Evolutionary conservation across 2,797 vertebrate genomes (phyloP).

Genomic region (Catamblyrhynchus diadema): DNA sequence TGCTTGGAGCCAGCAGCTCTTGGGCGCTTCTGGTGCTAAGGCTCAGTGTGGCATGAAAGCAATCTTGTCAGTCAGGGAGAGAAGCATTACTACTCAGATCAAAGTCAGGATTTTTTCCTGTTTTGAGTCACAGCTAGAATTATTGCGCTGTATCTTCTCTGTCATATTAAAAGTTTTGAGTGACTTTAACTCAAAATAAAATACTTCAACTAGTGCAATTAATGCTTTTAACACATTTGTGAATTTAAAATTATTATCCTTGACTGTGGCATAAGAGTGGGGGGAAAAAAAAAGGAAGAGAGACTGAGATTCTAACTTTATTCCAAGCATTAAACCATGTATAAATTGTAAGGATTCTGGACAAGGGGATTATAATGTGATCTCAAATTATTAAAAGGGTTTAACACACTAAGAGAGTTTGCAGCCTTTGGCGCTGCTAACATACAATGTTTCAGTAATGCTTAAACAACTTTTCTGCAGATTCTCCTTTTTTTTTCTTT

Average conservation of each 20-base stretch:
- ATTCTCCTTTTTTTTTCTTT: conserved; percentile 45
- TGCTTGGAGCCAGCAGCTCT: not conserved
- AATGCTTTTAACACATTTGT: conserved; percentile 19
- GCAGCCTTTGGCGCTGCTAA: not conserved
- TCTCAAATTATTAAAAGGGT: conserved; percentile 58
- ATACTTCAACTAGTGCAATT: not conserved
- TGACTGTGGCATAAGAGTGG: not conserved
- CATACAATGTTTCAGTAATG: conserved; percentile 2
- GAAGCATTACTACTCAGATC: not conserved
- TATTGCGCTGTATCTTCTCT: not conserved
- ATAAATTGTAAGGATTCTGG: conserved; percentile 48
- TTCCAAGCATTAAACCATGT: conserved; percentile 37
- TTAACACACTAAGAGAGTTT: conserved; percentile 31
- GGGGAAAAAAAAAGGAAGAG: not conserved
- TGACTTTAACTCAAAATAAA: conserved; percentile 37
- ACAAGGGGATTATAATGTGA: conserved; percentile 56
- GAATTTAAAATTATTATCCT: conserved; percentile 31
- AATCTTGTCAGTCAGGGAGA: not conserved
- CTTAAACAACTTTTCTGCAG: conserved; percentile 56
- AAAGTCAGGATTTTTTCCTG: conserved; percentile 13
- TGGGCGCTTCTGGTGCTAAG: not conserved
- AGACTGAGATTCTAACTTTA: conserved; percentile 15
- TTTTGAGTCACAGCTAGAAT: conserved; percentile 2
- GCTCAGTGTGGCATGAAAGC: not conserved
- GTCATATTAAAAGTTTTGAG: conserved; percentile 42